Base-by-base conservation (phyloP, 1,140 invertebrate species). In the Pseudoatta argentina region DNA sequence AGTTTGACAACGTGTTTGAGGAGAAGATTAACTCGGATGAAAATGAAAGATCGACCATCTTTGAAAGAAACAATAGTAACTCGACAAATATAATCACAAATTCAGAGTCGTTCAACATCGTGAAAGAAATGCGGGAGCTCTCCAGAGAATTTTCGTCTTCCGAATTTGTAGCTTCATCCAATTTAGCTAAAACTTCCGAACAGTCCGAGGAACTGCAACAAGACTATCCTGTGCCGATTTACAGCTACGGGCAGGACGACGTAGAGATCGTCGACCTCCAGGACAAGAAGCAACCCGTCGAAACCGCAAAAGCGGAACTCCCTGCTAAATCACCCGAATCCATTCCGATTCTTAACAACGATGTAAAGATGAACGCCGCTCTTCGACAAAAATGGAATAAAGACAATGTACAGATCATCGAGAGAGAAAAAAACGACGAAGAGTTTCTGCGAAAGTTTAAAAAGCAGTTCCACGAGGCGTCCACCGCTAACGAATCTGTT, bases 241-340 rank as follows among this genome's bases (percentile, higher is more conserved):
- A 94, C 57, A 89, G 90, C 57, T 92, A 94, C 66, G 91, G 87
- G 10, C 91, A 92, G 1, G 93, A 94, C 2, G 95, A 96, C 77
- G 90, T 96, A 0, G 95, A 96, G 72, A 96, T 96, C 16, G 91
- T 96, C 7, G 94, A 95, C 66, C 82, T 96, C 8, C 88, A 93
- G 30, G 88, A 91, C n/a, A 88, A 93, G n/a, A 64, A 73, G 2
- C 66, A 53, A 8, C 39, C 53, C 0, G 59, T 51, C 1, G 34
- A 53, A 0, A 78, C 71, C 7, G 48, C 18, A 2, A 72, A 77
- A 34, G 64, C 30, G 53, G 85, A 82, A 81, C 85, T 88, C 0
- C 3, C 34, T 39, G 6, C 34, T 1, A 72, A 63, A 7, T 34
- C 73, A 34, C n/a, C 24, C 12, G 63, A n/a, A 3, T 44, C 75